A percentile compares a stretch with the other conserved stretches of the same genome.
Evolutionary conservation across 2,113 vertebrate genomes (phyloP).

Genomic region (Burhinus oedicnemus): DNA sequence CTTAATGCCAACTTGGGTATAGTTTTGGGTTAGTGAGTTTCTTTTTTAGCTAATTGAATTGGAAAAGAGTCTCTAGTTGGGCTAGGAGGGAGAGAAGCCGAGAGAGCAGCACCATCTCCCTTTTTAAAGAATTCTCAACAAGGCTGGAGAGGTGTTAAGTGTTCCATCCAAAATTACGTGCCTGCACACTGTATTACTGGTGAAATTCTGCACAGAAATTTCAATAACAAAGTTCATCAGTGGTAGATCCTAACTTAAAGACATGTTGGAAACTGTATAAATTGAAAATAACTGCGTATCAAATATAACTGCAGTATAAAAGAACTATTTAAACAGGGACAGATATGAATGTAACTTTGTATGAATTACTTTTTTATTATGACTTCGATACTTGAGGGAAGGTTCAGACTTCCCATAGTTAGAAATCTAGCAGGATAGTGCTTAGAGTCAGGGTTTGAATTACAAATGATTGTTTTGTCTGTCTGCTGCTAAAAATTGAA

Average conservation of each 20-base stretch:
- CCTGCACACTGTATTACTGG: not conserved
- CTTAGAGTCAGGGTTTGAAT: constrained; percentile 25
- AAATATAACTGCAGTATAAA: not conserved
- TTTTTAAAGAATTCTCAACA: not conserved
- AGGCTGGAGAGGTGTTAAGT: not conserved
- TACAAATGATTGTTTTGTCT: constrained; percentile 39
- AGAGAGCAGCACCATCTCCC: not conserved
- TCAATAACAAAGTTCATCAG: not conserved
- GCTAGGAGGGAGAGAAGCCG: not conserved
- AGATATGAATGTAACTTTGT: not conserved
- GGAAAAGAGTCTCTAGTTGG: not conserved
- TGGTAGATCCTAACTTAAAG: not conserved
- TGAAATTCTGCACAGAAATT: not conserved
- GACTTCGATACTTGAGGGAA: not conserved
- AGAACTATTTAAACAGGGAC: not conserved
- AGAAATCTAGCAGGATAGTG: not conserved
- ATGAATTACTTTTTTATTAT: not conserved
- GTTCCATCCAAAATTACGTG: not conserved
- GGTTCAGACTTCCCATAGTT: not conserved
- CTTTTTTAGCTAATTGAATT: not conserved
- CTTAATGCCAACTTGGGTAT: not conserved
- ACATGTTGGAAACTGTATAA: not conserved
- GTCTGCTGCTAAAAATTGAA: constrained; percentile 23
- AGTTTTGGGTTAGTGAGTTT: not conserved
- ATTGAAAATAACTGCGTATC: not conserved